A percentile compares a stretch with the other conserved stretches of the same genome.
phyloP scores from a whole-genome alignment of 35 echinoderm and acorn worm species.

The Strongylocentrotus purpuratus region DNA sequence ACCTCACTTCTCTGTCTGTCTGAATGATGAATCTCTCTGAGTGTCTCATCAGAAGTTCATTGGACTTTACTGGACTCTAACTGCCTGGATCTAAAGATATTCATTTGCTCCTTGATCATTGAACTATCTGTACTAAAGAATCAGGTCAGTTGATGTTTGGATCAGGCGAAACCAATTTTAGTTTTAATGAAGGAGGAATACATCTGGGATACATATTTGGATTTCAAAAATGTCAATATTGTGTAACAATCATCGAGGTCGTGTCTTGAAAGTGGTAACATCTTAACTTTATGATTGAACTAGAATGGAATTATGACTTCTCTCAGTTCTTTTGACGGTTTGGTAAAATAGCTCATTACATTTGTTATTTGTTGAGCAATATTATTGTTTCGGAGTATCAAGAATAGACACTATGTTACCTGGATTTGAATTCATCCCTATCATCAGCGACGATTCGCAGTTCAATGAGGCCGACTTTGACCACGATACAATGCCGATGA shows the following conservation, averaged over 20 bases:
- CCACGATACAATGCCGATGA: neutral
- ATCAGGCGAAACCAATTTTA: no score
- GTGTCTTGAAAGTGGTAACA: no score
- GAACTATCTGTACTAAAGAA: no score
- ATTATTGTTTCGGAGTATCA: neutral
- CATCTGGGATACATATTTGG: no score
- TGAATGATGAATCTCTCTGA: neutral
- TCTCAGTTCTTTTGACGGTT: neutral
- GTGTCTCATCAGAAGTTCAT: neutral
- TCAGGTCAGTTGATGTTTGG: no score
- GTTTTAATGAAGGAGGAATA: no score
- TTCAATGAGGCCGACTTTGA: slow-evolving; percentile 37
- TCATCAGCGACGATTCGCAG: slow-evolving; percentile 20
- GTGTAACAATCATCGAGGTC: no score
- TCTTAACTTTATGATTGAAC: no score
- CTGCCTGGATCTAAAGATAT: neutral
- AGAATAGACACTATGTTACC: slow-evolving; percentile 1
- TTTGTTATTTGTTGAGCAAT: neutral
- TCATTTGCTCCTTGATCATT: no score
- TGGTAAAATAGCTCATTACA: neutral
- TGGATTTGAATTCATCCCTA: slow-evolving; percentile 31
- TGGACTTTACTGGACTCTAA: neutral
- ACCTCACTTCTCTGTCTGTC: neutral
- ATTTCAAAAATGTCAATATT: no score
- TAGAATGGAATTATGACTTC: neutral